These are phyloP conservation scores for Meghimatium bilineatum DNA, from an alignment of 2,888 invertebrate species.

Conservation along the genomic window DNA sequence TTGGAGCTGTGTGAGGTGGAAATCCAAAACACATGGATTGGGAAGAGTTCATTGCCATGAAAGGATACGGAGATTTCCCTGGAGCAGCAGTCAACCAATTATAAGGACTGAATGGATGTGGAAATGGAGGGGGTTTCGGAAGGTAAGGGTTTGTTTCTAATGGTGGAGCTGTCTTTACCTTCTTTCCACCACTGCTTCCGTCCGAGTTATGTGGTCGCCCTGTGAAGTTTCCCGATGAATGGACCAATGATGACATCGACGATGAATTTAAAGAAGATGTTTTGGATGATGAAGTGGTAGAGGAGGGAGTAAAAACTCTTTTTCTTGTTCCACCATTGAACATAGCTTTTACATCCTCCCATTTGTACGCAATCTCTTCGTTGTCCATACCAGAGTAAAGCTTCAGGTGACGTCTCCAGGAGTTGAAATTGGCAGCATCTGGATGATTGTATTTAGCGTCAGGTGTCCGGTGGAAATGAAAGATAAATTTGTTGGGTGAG, in stretches of 20 bases:
- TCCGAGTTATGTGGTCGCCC: slow-evolving; percentile 20
- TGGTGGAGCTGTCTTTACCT: slow-evolving; percentile 29
- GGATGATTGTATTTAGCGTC: slow-evolving; percentile 88
- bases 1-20: slow-evolving; percentile 36
- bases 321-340: slow-evolving; percentile 97
- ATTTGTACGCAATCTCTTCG: slow-evolving; percentile 82
- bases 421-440: slow-evolving; percentile 98
- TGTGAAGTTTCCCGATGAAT: slow-evolving; percentile 26
- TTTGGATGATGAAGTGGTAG: slow-evolving; percentile 26
- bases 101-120: slow-evolving; percentile 50
- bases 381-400: slow-evolving; percentile 81
- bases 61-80: slow-evolving; percentile 50
- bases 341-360: slow-evolving; percentile 99
- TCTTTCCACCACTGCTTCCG: slow-evolving; percentile 36
- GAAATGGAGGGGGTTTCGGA: slow-evolving; percentile 47
- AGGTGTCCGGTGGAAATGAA: slow-evolving; percentile 89
- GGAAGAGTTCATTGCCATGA: slow-evolving; percentile 53
- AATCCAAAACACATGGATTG: slow-evolving; percentile 54
- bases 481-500: slow-evolving; percentile 99
- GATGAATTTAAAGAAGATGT: slow-evolving; percentile 46
- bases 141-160: slow-evolving; percentile 40
- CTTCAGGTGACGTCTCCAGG: slow-evolving; percentile 96
- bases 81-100: slow-evolving; percentile 44
- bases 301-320: slow-evolving; percentile 77
- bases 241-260: neutral